Evolutionary conservation across 1,140 invertebrate genomes (phyloP).

Genomic region (Drosophila pallidifrons): DNA sequence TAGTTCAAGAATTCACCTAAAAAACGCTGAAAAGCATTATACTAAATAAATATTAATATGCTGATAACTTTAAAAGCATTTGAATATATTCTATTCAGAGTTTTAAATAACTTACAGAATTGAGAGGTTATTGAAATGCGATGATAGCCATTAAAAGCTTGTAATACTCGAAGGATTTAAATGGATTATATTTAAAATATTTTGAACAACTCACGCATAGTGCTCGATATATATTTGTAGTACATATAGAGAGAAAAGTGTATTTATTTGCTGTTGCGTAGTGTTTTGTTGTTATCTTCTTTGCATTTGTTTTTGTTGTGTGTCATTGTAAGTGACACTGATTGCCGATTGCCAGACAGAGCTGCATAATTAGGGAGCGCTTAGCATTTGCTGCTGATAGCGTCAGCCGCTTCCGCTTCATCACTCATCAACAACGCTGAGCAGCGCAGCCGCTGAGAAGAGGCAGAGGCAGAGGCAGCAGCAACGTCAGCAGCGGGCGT

Average conservation of each 20-base stretch:
- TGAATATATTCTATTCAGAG: no score
- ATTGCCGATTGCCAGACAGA: conserved; percentile 47
- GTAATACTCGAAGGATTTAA: no score
- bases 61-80: no score
- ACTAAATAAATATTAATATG: no score
- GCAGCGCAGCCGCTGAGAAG: neutral
- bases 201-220: conserved; percentile 29
- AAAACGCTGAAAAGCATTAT: no score
- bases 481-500: neutral
- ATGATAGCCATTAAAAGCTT: no score
- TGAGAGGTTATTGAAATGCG: no score
- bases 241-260: neutral
- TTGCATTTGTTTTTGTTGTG: conserved; percentile 37
- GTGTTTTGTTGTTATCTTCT: conserved; percentile 31
- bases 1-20: no score
- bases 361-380: conserved; percentile 57
- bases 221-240: conserved; percentile 18
- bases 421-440: conserved; percentile 33
- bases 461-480: neutral
- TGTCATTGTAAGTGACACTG: conserved; percentile 60
- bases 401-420: conserved; percentile 42
- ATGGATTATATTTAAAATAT: neutral
- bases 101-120: no score
- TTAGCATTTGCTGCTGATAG: conserved; percentile 52
- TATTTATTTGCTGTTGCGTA: conserved; percentile 28